phyloP scores from a whole-genome alignment of 2,888 invertebrate species.

The Troilus luridus region DNA sequence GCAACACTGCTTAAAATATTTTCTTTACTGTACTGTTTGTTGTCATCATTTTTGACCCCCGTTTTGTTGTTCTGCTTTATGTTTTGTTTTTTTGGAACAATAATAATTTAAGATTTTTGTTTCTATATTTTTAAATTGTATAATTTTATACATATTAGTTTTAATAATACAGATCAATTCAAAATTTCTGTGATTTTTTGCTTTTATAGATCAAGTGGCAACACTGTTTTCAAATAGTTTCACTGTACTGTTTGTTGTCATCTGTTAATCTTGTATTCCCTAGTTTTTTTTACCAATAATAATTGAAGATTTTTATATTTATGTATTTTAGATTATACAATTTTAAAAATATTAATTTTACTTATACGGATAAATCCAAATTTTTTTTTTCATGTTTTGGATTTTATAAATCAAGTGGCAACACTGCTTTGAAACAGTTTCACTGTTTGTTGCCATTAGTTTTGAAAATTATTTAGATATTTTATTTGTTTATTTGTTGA shows the following conservation, averaged over 20 bases:
- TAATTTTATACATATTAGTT: too few relatives aligned
- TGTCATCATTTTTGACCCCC: too few relatives aligned
- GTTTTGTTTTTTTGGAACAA: too few relatives aligned
- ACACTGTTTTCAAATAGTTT: too few relatives aligned
- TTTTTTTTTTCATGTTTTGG: background rate
- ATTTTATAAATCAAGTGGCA: background rate
- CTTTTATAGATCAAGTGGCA: too few relatives aligned
- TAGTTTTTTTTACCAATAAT: background rate
- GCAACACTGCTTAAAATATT: too few relatives aligned
- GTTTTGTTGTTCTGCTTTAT: too few relatives aligned
- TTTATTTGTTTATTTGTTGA: background rate
- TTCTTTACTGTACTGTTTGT: too few relatives aligned
- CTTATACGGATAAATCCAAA: background rate
- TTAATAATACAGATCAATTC: too few relatives aligned
- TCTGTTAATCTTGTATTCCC: background rate
- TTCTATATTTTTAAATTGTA: too few relatives aligned
- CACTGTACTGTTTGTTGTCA: background rate
- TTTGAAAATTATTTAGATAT: background rate
- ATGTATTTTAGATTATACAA: background rate
- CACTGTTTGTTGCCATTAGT: background rate
- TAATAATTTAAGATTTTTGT: too few relatives aligned
- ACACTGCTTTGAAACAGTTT: background rate
- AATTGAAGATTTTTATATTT: background rate
- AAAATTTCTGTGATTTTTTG: too few relatives aligned
- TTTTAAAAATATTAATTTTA: background rate